These are phyloP conservation scores for Carassius auratus DNA, from an alignment of 2,113 vertebrate species.

Conservation along the genomic window DNA sequence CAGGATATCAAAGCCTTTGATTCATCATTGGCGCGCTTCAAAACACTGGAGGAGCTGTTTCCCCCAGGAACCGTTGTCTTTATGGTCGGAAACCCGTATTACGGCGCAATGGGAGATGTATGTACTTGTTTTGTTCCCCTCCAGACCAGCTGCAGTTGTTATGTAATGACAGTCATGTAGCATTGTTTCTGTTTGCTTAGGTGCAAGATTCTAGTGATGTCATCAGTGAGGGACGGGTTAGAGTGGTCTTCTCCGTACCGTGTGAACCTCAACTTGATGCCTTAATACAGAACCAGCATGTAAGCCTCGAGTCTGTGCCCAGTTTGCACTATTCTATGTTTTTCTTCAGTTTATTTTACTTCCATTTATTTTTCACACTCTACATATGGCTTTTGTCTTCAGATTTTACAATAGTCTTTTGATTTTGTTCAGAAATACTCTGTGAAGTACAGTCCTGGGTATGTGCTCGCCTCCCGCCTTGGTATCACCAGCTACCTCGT, in stretches of 20 bases:
- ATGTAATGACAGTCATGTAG: not conserved
- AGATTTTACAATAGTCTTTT: slow-evolving; percentile 11
- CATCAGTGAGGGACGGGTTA: slow-evolving; percentile 89
- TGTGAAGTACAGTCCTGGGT: slow-evolving; percentile 95
- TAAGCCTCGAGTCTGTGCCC: slow-evolving; percentile 72
- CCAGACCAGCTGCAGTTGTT: not conserved
- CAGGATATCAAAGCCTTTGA: slow-evolving; percentile 92
- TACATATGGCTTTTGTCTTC: not conserved
- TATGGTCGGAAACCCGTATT: slow-evolving; percentile 95
- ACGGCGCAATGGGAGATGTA: slow-evolving; percentile 94
- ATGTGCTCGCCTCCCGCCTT: slow-evolving; percentile 92
- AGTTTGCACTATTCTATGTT: not conserved
- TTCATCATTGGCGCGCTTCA: slow-evolving; percentile 82
- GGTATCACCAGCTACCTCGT: slow-evolving; percentile 95
- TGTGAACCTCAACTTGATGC: slow-evolving; percentile 91
- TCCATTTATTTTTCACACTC: not conserved
- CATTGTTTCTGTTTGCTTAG: slow-evolving; percentile 65
- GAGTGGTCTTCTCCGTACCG: slow-evolving; percentile 91
- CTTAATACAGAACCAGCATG: slow-evolving; percentile 97
- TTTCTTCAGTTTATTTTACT: not conserved
- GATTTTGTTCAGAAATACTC: slow-evolving; percentile 87
- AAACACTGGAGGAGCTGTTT: slow-evolving; percentile 90
- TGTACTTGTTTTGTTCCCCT: slow-evolving; percentile 53
- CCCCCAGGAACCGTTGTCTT: slow-evolving; percentile 85
- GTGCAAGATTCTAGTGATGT: slow-evolving; percentile 93